Conservation (phyloP, 1,140 invertebrate species). For the Pissodes strobi region DNA sequence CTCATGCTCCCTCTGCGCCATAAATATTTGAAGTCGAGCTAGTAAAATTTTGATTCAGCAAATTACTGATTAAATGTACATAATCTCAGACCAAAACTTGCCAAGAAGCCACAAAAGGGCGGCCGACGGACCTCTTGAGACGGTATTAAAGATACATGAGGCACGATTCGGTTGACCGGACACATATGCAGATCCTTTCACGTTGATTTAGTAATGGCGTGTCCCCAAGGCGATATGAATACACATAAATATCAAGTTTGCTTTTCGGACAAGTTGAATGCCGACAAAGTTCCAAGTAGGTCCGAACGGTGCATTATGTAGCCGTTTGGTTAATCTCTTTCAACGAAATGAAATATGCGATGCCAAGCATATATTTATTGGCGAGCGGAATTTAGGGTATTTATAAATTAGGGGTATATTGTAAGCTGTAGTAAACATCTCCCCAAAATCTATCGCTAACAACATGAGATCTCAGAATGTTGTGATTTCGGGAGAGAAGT, state of each 20-base stretch:
- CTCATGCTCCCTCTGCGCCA: no score
- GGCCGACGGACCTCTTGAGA: conserved; percentile 19
- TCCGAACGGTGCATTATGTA: conserved; percentile 26
- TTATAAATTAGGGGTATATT: no score
- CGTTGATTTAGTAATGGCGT: conserved; percentile 36
- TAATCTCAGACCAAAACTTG: conserved; percentile 32
- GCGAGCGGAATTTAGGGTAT: no score
- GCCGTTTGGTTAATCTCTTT: conserved; percentile 26
- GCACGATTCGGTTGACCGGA: conserved; percentile 34
- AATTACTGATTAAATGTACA: conserved; percentile 33
- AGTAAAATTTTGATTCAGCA: conserved; percentile 21
- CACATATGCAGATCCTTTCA: conserved; percentile 37
- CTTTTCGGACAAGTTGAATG: background rate
- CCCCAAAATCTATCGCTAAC: no score
- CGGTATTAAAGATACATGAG: no score
- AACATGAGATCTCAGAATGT: no score
- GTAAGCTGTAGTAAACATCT: no score
- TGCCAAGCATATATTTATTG: no score
- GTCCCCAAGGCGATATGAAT: no score
- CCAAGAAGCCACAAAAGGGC: conserved; percentile 34
- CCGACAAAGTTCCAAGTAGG: conserved; percentile 26
- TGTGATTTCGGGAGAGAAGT: no score
- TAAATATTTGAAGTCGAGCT: background rate
- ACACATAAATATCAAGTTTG: conserved; percentile 38
- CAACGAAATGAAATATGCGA: conserved; percentile 23